These are phyloP conservation scores for Pycnonotus jocosus DNA, from an alignment of 2,113 vertebrate species.

Conservation along the genomic window DNA sequence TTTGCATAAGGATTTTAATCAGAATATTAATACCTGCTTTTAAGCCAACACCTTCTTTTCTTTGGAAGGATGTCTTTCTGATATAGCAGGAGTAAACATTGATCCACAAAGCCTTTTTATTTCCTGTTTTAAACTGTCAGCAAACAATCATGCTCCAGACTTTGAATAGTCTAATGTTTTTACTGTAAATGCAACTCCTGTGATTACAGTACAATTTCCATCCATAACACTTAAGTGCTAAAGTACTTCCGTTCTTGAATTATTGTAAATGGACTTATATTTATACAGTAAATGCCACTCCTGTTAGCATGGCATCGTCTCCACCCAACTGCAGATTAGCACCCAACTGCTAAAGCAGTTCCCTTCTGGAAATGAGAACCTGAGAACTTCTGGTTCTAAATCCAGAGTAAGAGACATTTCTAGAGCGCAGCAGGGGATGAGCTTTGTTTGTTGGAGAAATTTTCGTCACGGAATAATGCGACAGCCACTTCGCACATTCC, in stretches of 20 bases:
- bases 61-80: not conserved
- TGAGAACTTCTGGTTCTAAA: not conserved
- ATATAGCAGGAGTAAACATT: not conserved
- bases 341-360: not conserved
- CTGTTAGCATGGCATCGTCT: not conserved
- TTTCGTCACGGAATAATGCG: not conserved
- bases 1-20: not conserved
- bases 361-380: not conserved
- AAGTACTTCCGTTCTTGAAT: not conserved
- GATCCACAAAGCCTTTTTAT: not conserved
- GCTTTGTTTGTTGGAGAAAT: not conserved
- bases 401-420: not conserved
- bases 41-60: not conserved
- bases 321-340: not conserved
- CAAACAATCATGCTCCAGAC: not conserved
- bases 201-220: not conserved
- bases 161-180: not conserved
- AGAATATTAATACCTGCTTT: not conserved
- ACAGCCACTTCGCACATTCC: not conserved
- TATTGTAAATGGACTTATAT: not conserved
- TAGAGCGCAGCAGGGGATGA: not conserved
- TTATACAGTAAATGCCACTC: not conserved
- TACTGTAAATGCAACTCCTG: not conserved
- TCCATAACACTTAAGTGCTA: not conserved
- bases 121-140: not conserved